These are phyloP conservation scores for Gryon sp. DNA, from an alignment of 1,140 invertebrate species.

Conservation along the genomic window DNA sequence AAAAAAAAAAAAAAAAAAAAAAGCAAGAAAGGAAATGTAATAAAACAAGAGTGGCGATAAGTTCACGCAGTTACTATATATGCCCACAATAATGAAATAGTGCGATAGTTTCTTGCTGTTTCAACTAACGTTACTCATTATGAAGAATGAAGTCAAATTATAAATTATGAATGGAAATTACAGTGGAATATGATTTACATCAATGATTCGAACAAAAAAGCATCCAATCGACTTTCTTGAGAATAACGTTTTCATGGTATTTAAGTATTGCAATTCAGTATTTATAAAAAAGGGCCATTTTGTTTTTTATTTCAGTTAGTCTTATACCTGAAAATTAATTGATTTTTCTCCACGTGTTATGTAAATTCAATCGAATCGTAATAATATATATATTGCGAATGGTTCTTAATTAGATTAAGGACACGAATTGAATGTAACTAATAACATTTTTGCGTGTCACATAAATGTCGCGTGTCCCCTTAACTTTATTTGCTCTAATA, in stretches of 20 bases:
- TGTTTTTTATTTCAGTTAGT: no score
- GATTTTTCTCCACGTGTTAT: no score
- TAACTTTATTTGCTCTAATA: conserved; percentile 21
- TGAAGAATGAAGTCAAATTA: conserved; percentile 1
- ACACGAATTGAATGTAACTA: conserved; percentile 9
- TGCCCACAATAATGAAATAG: conserved; percentile 31
- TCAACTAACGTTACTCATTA: conserved; percentile 16
- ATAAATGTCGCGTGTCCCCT: conserved; percentile 12
- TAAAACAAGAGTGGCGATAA: conserved; percentile 28
- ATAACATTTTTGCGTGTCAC: conserved; percentile 32
- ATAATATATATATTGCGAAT: background rate
- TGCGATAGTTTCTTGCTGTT: conserved; percentile 14
- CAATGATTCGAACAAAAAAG: background rate
- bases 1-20: conserved; percentile 6
- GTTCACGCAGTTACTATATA: conserved; percentile 32
- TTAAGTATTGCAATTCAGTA: no score
- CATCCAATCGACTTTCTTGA: background rate
- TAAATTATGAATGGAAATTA: conserved; percentile 18
- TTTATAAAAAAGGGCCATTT: no score
- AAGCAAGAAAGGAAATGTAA: conserved; percentile 17
- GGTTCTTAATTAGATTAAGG: conserved; percentile 8
- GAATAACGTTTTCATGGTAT: no score
- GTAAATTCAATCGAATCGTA: background rate
- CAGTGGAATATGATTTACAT: background rate
- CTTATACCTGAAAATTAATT: no score